Conservation (phyloP, 2,113 vertebrate genomes). For the Peucedramus taeniatus region DNA sequence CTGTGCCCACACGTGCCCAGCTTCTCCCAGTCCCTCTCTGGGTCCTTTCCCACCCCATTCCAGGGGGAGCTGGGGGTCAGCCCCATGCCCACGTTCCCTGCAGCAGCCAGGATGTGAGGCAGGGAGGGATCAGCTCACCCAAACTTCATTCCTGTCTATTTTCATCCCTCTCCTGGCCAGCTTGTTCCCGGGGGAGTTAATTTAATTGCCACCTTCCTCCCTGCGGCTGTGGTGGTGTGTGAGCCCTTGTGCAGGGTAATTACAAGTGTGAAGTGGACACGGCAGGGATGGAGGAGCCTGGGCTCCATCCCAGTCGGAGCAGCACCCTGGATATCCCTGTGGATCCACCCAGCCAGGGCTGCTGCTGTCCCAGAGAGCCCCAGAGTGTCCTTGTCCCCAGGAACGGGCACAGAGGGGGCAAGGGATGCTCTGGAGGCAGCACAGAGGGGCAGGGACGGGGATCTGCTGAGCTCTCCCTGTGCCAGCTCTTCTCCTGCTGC, state of each 20-base stretch:
- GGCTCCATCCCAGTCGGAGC: rapidly evolving
- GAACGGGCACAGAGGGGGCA: rapidly evolving
- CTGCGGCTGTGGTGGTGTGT: background rate
- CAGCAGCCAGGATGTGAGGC: background rate
- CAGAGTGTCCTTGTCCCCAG: background rate
- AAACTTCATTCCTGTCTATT: background rate
- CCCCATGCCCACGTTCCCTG: rapidly evolving
- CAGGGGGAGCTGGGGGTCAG: background rate
- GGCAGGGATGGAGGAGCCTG: background rate
- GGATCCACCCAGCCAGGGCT: background rate
- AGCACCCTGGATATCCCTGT: rapidly evolving
- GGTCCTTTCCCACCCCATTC: background rate
- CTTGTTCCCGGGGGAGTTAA: constrained; percentile 33
- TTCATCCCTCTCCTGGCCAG: background rate
- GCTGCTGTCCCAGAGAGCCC: background rate
- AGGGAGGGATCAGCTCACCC: background rate
- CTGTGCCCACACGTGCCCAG: background rate
- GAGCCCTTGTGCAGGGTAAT: background rate
- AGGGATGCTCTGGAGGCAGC: background rate
- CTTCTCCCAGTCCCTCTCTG: background rate
- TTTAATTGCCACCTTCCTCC: constrained; percentile 35
- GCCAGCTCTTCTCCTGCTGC: background rate
- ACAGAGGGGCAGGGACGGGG: background rate
- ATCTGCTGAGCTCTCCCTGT: background rate
- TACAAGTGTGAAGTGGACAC: background rate